Evolutionary conservation across 2,113 vertebrate species (phyloP), one percentile per base, ranked within the genome.

Genomic region (Oreochromis niloticus): DNA sequence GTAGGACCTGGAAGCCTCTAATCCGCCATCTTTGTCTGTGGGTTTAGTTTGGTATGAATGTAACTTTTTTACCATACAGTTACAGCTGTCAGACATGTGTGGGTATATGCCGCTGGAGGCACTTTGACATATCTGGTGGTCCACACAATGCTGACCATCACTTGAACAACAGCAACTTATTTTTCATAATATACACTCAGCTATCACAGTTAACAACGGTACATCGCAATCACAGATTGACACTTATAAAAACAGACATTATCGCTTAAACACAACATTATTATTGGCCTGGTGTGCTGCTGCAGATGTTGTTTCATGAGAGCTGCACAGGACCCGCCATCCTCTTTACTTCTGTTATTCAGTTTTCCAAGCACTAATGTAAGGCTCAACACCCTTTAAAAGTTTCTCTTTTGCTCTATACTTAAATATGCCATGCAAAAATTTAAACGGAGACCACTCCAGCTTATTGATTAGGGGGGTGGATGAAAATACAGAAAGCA

Each of bases 231-330:
- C 81, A 89, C 80, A 88, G 84, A 89, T 41, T 79, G 82, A 91
- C 91, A 85, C 86, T 85, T 81, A 80, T 86, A 82, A 89, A 91
- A 90, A 93, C 84, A 87, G 27, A 71, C 84, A 88, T 88, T 91
- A 93, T 91, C 27, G 39, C 81, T 81, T 50, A 87, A 93, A 90
- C 83, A 86, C 79, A 92, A 92, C 89, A 93, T 93, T 93, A 89
- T 89, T 79, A 88, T 91, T 92, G 88, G 93, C 88, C 80, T 85
- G 81, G 71, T 90, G 82, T 39, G 75, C 63, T 10, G 54, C 86
- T 89, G 81, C 87, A 91, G 84, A 88, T 92, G 90, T 85, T 89
- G 57, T 87, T 92, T 87, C 85, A 84, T 87, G 80, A 86, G 39
- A 22, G 36, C 71, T 81, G 55, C 54, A 87, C 50, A 79, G 61